Conservation (phyloP, 2,113 vertebrate genomes). For the Nannobrachium achirus region DNA sequence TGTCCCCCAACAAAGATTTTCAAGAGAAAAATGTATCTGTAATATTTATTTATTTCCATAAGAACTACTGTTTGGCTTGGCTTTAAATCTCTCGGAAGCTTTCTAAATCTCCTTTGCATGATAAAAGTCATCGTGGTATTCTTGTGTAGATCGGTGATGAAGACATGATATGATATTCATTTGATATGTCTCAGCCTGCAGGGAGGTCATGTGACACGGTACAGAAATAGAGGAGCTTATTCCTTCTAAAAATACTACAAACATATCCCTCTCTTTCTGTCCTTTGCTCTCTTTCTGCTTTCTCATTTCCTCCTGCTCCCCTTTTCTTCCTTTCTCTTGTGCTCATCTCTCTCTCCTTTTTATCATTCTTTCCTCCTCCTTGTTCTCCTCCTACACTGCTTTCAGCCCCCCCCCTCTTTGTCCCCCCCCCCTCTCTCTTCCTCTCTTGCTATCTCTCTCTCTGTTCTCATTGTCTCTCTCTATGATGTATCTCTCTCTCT, state of each 20-base stretch:
- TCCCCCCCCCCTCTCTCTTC: constrained; percentile 36
- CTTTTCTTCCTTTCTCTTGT: neutral
- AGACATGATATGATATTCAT: constrained; percentile 30
- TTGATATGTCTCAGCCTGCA: constrained; percentile 60
- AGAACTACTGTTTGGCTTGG: no score
- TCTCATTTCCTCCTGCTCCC: constrained; percentile 15
- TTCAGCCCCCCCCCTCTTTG: constrained; percentile 31
- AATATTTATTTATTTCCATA: no score
- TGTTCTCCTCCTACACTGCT: neutral
- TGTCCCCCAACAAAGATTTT: no score
- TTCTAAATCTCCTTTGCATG: neutral
- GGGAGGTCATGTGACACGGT: constrained; percentile 53
- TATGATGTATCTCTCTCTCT: neutral
- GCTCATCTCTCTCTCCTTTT: neutral
- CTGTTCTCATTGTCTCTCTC: neutral
- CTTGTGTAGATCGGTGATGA: constrained; percentile 17
- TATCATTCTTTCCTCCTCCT: constrained; percentile 11
- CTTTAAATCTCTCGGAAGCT: no score
- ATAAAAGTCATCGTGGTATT: neutral
- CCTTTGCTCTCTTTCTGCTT: constrained; percentile 19
- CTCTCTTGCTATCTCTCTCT: neutral
- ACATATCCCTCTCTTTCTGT: constrained; percentile 22
- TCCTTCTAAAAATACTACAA: constrained; percentile 74
- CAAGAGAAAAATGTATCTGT: no score
- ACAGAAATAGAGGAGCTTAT: constrained; percentile 68